phyloP scores from a whole-genome alignment of 1,140 invertebrate genomes.

The Drosophila equinoxialis region DNA sequence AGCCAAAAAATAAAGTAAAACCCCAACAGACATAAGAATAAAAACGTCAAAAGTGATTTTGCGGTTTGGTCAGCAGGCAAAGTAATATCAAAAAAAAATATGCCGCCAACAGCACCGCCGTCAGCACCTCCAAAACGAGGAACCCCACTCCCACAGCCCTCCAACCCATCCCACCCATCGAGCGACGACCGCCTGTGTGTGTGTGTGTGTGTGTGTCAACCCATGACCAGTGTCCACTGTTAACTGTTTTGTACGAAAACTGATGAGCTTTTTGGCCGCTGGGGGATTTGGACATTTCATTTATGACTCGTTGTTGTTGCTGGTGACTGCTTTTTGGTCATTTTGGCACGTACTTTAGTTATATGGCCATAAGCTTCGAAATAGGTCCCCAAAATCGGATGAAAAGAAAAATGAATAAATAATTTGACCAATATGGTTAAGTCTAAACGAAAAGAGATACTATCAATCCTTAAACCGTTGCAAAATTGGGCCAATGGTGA shows the following conservation, averaged over 20 bases:
- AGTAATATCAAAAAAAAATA: conserved; percentile 74
- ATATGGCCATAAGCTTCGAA: conserved; percentile 16
- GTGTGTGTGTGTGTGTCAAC: neutral
- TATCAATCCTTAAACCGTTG: neutral
- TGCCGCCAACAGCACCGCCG: conserved; percentile 44
- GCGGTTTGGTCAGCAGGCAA: conserved; percentile 69
- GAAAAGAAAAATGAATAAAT: conserved; percentile 10
- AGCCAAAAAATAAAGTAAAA: conserved; percentile 44
- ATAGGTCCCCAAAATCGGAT: conserved; percentile 6
- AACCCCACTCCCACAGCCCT: neutral
- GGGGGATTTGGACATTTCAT: conserved; percentile 62
- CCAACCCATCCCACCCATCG: conserved; percentile 1
- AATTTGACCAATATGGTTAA: conserved; percentile 1
- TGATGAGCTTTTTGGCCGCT: conserved; percentile 52
- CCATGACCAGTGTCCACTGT: conserved; percentile 38
- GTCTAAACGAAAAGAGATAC: neutral
- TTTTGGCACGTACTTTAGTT: conserved; percentile 46
- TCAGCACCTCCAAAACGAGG: conserved; percentile 50
- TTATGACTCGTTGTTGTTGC: conserved; percentile 19
- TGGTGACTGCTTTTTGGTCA: conserved; percentile 39
- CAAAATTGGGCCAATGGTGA: neutral
- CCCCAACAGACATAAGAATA: conserved; percentile 72
- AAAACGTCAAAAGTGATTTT: conserved; percentile 82
- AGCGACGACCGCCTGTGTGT: conserved; percentile 3
- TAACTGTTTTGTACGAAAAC: conserved; percentile 59